Evolutionary conservation across 1,140 invertebrate genomes (phyloP), one percentile per base, ranked within the genome.

Genomic region (Frieseomelitta varia): DNA sequence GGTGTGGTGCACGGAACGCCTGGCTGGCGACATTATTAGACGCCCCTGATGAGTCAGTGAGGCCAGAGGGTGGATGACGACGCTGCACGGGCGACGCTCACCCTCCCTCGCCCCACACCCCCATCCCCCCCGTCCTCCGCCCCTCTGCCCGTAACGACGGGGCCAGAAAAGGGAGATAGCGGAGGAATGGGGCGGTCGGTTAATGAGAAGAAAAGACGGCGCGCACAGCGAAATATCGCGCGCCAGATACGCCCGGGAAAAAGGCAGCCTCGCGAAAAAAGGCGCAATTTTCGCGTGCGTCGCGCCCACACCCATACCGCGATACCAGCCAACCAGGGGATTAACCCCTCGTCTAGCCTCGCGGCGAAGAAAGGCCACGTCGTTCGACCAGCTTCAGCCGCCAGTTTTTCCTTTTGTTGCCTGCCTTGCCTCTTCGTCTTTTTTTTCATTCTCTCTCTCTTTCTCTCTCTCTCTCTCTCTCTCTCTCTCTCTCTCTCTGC

Each of bases 21-120:
- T 94, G 93, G 91, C 92, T 94, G 94, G 93, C 93, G 94, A 95
- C 94, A 94, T 95, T 94, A 94, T 95, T 94, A 94, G 94, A 94
- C 94, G 94, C 94, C 93, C 93, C 93, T 92, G 89, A 92, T 93
- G 91, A 92, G 90, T 92, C 91, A 90, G 90, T 88, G 91, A 92
- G 83, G 85, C 85, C 71, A 88, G 87, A 47, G 89, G 83, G 83
- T 58, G 82, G 84, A 86, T 78, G 85, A 85, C 68, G 80, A 63
- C 87, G 77, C 61, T 76, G 74, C 73, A 56, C 71, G 27, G 68
- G 65, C 76, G 75, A 79, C 71, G 77, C 63, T 77, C 67, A 63
- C 34, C 75, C 61, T 39, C n/a, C n/a, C n/a, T n/a, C n/a, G n/a
- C n/a, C n/a, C n/a, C n/a, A n/a, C n/a, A n/a, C n/a, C n/a, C n/a